Evolutionary conservation across 2,113 vertebrate genomes (phyloP).

Genomic region (Thunnus thynnus): DNA sequence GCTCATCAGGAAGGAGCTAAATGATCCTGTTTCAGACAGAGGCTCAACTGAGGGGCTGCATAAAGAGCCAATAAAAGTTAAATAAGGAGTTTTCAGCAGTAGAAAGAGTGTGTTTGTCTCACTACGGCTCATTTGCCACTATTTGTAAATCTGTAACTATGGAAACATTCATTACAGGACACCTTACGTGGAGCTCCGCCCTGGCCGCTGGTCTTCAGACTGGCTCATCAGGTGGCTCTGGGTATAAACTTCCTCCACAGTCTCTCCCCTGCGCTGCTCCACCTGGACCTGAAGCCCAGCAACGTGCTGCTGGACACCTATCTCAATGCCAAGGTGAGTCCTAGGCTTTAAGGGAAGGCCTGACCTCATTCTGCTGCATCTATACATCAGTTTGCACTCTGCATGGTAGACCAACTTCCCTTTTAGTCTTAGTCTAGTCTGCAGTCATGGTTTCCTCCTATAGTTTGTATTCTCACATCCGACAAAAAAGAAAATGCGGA

Average conservation of each 20-base stretch:
- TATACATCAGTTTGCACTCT: background rate
- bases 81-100: too few relatives aligned
- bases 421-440: too few relatives aligned
- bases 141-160: background rate
- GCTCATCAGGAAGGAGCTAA: too few relatives aligned
- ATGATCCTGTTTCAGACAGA: too few relatives aligned
- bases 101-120: too few relatives aligned
- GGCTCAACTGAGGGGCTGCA: too few relatives aligned
- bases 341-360: background rate
- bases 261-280: slow-evolving; percentile 76
- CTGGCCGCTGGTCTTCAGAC: slow-evolving; percentile 82
- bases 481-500: too few relatives aligned
- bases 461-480: too few relatives aligned
- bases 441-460: background rate
- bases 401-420: too few relatives aligned
- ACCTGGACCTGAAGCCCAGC: slow-evolving; percentile 86
- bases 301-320: slow-evolving; percentile 83
- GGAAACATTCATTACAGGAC: slow-evolving; percentile 8
- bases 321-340: slow-evolving; percentile 80
- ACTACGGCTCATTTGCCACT: too few relatives aligned
- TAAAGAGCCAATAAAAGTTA: too few relatives aligned
- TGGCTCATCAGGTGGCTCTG: slow-evolving; percentile 84
- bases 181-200: slow-evolving; percentile 62
- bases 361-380: background rate
- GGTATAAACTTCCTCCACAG: slow-evolving; percentile 90